phyloP scores from a whole-genome alignment of 2,113 vertebrate genomes.

The Tautogolabrus adspersus region DNA sequence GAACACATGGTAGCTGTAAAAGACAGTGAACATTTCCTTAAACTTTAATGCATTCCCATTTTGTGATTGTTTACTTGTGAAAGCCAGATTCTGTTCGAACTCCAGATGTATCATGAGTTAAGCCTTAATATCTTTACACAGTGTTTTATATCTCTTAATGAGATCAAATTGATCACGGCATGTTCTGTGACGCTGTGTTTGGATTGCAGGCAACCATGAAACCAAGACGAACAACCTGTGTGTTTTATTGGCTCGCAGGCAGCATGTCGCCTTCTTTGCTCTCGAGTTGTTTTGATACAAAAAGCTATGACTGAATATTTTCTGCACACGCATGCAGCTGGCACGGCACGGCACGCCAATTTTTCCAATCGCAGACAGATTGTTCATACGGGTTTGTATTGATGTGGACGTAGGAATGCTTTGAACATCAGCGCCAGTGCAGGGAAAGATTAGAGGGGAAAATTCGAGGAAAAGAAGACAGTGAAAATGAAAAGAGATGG shows the following conservation, averaged over 20 bases:
- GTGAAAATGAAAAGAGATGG: not conserved
- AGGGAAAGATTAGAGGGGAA: not conserved
- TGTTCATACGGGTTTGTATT: slow-evolving; percentile 6
- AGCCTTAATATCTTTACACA: too few relatives aligned
- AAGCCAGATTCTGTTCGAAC: too few relatives aligned
- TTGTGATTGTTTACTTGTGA: too few relatives aligned
- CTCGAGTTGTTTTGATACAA: slow-evolving; percentile 4
- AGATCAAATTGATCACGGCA: too few relatives aligned
- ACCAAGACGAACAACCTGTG: slow-evolving; percentile 1
- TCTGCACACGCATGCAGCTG: not conserved
- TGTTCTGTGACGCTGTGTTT: not conserved
- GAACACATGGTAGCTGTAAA: too few relatives aligned
- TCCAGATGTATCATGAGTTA: too few relatives aligned
- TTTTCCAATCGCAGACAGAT: not conserved
- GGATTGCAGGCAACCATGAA: not conserved
- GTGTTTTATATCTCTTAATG: too few relatives aligned
- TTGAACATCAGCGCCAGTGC: not conserved
- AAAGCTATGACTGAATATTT: not conserved
- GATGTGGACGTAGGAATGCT: slow-evolving; percentile 10
- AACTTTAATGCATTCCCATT: too few relatives aligned
- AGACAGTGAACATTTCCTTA: too few relatives aligned
- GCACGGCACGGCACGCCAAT: not conserved
- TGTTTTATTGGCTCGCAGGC: slow-evolving; percentile 1
- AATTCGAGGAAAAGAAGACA: too few relatives aligned
- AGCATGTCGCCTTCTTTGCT: not conserved